Conservation (phyloP, 1,140 invertebrate species). For the Ostrea edulis region DNA sequence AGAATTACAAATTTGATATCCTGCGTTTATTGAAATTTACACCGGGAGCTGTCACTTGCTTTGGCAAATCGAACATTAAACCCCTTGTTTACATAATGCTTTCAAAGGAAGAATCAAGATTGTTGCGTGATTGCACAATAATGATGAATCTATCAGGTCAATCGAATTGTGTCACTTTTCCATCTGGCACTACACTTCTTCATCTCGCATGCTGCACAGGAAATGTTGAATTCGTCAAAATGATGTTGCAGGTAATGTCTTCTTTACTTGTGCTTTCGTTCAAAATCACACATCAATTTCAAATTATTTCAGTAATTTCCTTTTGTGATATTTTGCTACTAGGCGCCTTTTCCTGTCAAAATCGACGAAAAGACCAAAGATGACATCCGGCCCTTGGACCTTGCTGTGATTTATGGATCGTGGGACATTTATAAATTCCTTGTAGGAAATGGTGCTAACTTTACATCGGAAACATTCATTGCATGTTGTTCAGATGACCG, state of each 20-base stretch:
- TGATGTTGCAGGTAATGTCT: constrained; percentile 21
- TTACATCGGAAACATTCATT: constrained; percentile 41
- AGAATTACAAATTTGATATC: not conserved
- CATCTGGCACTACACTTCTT: constrained; percentile 13
- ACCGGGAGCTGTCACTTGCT: not conserved
- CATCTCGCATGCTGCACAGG: constrained; percentile 23
- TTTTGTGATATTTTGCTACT: not conserved
- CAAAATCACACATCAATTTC: not conserved
- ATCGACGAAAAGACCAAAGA: constrained; percentile 25
- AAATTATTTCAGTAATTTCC: not conserved
- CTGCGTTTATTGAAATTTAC: not conserved
- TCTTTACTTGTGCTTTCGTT: not conserved
- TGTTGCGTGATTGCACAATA: not conserved
- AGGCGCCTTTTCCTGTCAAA: not conserved
- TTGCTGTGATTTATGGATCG: constrained; percentile 42
- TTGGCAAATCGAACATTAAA: not conserved
- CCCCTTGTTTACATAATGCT: not conserved
- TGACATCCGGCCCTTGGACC: constrained; percentile 30
- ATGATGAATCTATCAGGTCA: constrained; percentile 7
- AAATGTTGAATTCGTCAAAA: constrained; percentile 39
- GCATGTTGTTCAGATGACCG: constrained; percentile 43
- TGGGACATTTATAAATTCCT: constrained; percentile 41
- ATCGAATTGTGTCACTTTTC: not conserved
- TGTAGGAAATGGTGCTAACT: constrained; percentile 26
- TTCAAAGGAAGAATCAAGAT: not conserved